Evolutionary conservation across 2,888 invertebrate species (phyloP).

Genomic region (Bugula neritina): DNA sequence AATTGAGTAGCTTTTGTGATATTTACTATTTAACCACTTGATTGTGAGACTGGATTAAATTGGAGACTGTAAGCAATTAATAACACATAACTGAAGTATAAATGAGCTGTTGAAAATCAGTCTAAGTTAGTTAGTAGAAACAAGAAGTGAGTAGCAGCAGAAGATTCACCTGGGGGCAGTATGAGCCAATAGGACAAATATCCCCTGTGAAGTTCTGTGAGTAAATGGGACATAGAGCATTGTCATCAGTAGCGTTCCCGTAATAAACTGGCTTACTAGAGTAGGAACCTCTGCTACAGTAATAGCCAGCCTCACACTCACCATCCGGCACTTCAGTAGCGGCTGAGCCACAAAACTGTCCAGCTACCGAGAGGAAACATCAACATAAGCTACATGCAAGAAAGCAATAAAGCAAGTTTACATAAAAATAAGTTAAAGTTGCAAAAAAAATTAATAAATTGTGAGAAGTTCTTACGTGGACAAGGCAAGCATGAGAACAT

Average conservation of each 20-base stretch:
- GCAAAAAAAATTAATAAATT: no score
- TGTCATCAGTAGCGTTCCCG: conserved; percentile 35
- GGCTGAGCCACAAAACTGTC: conserved; percentile 43
- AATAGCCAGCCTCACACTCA: conserved; percentile 47
- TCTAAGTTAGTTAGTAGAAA: no score
- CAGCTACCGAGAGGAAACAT: no score
- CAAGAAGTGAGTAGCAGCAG: no score
- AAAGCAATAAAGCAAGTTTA: no score
- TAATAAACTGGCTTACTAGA: conserved; percentile 38
- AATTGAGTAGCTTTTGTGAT: no score
- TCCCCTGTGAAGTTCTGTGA: conserved; percentile 47
- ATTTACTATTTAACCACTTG: no score
- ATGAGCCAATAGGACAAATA: conserved; percentile 39
- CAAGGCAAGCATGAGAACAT: conserved; percentile 46
- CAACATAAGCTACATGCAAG: not conserved
- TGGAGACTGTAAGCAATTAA: no score
- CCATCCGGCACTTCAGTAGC: conserved; percentile 44
- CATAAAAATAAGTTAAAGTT: no score
- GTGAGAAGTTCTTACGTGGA: conserved; percentile 35
- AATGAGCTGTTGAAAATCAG: no score
- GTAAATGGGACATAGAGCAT: conserved; percentile 44
- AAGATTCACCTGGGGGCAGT: conserved; percentile 20
- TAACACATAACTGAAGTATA: no score
- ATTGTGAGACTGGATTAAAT: no score
- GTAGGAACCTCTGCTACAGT: conserved; percentile 46